phyloP scores from a whole-genome alignment of 2,888 invertebrate species.

The Macaria liturata region DNA sequence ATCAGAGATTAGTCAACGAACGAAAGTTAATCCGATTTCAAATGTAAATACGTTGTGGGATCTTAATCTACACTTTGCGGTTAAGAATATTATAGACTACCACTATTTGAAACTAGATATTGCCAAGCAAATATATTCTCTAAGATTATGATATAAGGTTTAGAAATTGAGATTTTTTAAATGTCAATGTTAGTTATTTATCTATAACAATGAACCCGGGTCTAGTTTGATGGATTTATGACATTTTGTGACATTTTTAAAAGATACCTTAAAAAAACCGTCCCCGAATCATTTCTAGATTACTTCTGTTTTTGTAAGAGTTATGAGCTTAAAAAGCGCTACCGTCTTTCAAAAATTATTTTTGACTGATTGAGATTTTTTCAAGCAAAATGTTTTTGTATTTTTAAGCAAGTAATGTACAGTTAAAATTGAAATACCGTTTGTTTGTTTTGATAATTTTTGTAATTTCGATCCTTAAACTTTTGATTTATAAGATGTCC shows the following conservation, averaged over 20 bases:
- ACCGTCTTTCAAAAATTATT: slow-evolving; percentile 26
- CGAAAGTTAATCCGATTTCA: slow-evolving; percentile 71
- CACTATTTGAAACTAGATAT: too few relatives aligned
- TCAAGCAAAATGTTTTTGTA: not conserved
- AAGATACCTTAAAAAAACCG: slow-evolving; percentile 24
- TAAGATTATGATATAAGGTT: too few relatives aligned
- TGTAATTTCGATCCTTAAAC: too few relatives aligned
- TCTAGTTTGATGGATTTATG: slow-evolving; percentile 60
- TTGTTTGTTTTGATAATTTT: too few relatives aligned
- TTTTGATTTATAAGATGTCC: too few relatives aligned
- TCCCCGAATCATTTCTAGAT: slow-evolving; percentile 19
- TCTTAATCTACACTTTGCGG: slow-evolving; percentile 59
- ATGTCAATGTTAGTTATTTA: too few relatives aligned
- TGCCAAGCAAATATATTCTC: too few relatives aligned
- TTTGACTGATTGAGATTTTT: slow-evolving; percentile 18
- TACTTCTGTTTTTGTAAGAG: slow-evolving; percentile 19
- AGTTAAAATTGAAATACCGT: slow-evolving; percentile 4
- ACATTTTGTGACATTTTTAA: slow-evolving; percentile 41
- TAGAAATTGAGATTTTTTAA: too few relatives aligned
- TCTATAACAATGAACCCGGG: slow-evolving; percentile 42
- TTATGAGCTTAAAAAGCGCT: slow-evolving; percentile 29
- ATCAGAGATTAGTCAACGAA: slow-evolving; percentile 56
- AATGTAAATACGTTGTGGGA: slow-evolving; percentile 66
- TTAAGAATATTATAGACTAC: slow-evolving; percentile 13
- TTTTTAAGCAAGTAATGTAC: slow-evolving; percentile 9